Percentiles rank a stretch among this genome's conserved stretches.
Conservation (phyloP, 2,888 invertebrate species). For the Ophioninae sp. region DNA sequence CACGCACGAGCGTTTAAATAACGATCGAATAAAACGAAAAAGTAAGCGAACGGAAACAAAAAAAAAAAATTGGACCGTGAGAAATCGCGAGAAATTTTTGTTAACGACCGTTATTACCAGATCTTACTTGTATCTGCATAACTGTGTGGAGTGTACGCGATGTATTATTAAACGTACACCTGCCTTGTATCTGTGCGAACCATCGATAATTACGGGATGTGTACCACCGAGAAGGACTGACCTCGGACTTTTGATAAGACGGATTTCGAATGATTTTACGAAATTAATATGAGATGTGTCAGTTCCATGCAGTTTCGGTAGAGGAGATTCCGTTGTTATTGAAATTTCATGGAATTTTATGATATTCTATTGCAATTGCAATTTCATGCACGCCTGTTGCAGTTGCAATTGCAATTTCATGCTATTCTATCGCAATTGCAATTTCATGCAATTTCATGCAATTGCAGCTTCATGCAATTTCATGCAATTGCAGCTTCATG, state of each 20-base stretch:
- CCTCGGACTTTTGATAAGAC: neutral
- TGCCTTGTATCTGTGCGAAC: neutral
- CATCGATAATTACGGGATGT: neutral
- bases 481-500: no score
- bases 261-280: neutral
- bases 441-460: no score
- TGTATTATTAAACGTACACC: conserved; percentile 12
- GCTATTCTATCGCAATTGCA: no score
- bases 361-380: no score
- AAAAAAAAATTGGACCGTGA: conserved; percentile 54
- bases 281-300: neutral
- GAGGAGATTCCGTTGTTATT: no score
- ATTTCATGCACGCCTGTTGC: no score
- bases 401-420: no score
- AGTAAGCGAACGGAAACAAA: neutral
- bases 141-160: neutral
- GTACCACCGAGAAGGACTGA: neutral
- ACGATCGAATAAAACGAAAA: neutral
- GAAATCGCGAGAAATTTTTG: conserved; percentile 34
- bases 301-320: no score
- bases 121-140: conserved; percentile 8
- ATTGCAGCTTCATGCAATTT: no score
- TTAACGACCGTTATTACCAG: conserved; percentile 27
- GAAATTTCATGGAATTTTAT: no score
- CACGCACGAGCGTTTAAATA: conserved; percentile 50